phyloP scores from a whole-genome alignment of 1,140 invertebrate species.

The Lepidurus apus region DNA sequence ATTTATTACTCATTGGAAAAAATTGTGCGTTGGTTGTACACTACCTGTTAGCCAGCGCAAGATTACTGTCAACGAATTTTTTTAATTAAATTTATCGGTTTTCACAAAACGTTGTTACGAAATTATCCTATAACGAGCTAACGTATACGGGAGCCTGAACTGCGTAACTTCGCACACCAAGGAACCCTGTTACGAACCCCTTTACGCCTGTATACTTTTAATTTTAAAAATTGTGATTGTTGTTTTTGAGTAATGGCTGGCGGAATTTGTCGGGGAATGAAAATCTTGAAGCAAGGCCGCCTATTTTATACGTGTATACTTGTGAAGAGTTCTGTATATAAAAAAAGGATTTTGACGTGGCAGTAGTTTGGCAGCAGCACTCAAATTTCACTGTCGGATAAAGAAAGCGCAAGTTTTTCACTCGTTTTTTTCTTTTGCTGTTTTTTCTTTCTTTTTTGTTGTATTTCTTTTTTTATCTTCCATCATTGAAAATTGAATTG shows the following conservation, averaged over 20 bases:
- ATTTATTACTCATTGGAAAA: no score
- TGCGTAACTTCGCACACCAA: no score
- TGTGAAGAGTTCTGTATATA: conserved; percentile 27
- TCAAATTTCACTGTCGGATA: conserved; percentile 24
- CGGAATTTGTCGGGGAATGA: background rate
- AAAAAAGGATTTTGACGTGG: conserved; percentile 8
- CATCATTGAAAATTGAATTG: conserved; percentile 16
- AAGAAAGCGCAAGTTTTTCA: conserved; percentile 22
- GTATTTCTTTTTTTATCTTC: conserved; percentile 23
- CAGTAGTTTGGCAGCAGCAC: conserved; percentile 4
- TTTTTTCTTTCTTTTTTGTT: conserved; percentile 30
- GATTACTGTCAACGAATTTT: no score
- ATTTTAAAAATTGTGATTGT: background rate
- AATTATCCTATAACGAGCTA: no score
- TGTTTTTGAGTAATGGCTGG: conserved; percentile 15
- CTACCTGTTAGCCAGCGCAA: no score
- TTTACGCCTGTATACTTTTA: background rate
- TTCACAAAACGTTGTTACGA: no score
- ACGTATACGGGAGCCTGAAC: no score
- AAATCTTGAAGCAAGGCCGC: conserved; percentile 26
- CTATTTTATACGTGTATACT: background rate
- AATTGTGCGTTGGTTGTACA: no score
- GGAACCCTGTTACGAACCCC: no score
- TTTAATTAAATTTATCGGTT: no score
- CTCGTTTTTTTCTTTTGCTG: conserved; percentile 28